These are phyloP conservation scores for Minunthozetes semirufus DNA, from an alignment of 2,888 invertebrate species.

Conservation along the genomic window DNA sequence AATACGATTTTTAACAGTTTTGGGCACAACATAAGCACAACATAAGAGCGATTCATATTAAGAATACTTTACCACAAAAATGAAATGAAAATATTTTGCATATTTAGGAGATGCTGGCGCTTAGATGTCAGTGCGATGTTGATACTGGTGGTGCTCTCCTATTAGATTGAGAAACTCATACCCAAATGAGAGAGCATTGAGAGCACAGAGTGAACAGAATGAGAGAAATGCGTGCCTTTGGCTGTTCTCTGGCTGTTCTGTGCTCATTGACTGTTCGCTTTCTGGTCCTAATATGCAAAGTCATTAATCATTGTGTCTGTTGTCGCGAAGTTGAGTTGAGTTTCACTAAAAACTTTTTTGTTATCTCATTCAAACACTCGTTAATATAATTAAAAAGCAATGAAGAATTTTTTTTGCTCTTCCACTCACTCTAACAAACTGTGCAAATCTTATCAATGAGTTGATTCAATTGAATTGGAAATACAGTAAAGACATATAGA, in stretches of 20 bases:
- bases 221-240: constrained; percentile 24
- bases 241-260: neutral
- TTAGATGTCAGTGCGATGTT: neutral
- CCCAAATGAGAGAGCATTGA: constrained; percentile 12
- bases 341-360: constrained; percentile 32
- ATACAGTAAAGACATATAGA: constrained; percentile 21
- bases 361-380: constrained; percentile 38
- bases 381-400: constrained; percentile 39
- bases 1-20: constrained; percentile 17
- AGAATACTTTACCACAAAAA: constrained; percentile 22
- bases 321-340: constrained; percentile 28
- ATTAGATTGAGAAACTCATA: constrained; percentile 17
- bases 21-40: neutral
- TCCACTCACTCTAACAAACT: constrained; percentile 12
- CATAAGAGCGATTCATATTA: constrained; percentile 25
- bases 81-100: constrained; percentile 31
- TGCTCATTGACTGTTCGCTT: constrained; percentile 11
- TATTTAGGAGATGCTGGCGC: constrained; percentile 20
- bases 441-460: constrained; percentile 28
- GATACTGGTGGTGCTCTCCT: neutral
- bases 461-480: constrained; percentile 28
- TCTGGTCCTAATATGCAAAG: constrained; percentile 36
- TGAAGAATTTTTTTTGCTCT: constrained; percentile 34
- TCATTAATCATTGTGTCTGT: constrained; percentile 38
- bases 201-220: constrained; percentile 9